Evolutionary conservation across 2,113 vertebrate genomes (phyloP).

Genomic region (Eclectus roratus): DNA sequence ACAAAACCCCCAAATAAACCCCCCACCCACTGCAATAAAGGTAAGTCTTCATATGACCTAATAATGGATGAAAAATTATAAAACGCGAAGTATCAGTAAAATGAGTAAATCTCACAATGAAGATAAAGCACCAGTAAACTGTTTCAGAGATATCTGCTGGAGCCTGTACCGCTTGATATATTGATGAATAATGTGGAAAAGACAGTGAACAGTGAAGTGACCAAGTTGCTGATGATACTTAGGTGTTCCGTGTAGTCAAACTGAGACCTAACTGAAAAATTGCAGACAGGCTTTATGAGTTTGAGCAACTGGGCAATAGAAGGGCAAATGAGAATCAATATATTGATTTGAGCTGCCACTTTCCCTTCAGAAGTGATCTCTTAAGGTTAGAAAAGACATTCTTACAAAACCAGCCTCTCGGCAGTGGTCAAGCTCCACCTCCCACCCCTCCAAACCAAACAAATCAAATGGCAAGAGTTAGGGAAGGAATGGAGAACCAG

Average conservation of each 20-base stretch:
- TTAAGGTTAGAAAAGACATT: background rate
- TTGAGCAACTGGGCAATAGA: background rate
- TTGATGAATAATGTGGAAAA: background rate
- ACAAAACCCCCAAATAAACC: fast-evolving
- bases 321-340: background rate
- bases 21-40: background rate
- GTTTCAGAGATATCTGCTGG: background rate
- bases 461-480: background rate
- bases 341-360: background rate
- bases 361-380: background rate
- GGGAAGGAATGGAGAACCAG: background rate
- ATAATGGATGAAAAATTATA: background rate
- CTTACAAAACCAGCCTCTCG: background rate
- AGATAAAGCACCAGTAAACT: background rate
- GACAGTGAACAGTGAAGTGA: background rate
- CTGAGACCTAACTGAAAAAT: background rate
- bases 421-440: background rate
- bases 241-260: background rate
- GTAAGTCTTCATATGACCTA: background rate
- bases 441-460: too few relatives aligned
- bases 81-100: background rate
- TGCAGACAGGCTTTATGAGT: background rate
- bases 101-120: background rate
- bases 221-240: background rate
- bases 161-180: background rate